These are phyloP conservation scores for Lanius collurio DNA, from an alignment of 2,113 vertebrate species.

Conservation along the genomic window DNA sequence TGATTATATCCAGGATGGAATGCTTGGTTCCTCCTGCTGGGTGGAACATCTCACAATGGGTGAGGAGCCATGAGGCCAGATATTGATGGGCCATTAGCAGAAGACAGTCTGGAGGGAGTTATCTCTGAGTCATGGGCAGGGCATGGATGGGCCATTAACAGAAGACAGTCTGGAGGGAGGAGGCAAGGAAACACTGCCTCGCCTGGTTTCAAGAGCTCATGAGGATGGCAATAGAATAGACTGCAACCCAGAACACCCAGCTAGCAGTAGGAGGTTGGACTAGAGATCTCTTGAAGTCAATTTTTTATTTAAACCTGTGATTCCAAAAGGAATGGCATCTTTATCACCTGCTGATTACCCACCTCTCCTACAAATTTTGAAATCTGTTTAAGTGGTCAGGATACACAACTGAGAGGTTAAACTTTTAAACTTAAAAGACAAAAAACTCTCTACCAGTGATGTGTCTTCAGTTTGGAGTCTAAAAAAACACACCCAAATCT, in stretches of 20 bases:
- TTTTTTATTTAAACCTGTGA: background rate
- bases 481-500: background rate
- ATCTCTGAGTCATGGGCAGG: no score
- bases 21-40: no score
- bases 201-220: no score
- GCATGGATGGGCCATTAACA: no score
- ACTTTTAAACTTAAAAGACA: background rate
- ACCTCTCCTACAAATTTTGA: background rate
- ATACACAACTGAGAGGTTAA: background rate
- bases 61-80: no score
- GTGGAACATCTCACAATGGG: no score
- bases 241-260: background rate
- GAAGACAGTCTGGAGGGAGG: no score
- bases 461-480: background rate
- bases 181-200: no score
- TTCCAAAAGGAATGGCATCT: background rate
- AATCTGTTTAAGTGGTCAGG: background rate
- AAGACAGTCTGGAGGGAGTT: no score
- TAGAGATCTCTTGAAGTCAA: background rate
- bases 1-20: no score
- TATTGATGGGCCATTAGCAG: no score
- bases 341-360: background rate
- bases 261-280: background rate
- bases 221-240: no score
- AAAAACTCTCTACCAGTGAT: background rate